Conservation (phyloP, 1,140 invertebrate species). For the Aphidius ervi region DNA sequence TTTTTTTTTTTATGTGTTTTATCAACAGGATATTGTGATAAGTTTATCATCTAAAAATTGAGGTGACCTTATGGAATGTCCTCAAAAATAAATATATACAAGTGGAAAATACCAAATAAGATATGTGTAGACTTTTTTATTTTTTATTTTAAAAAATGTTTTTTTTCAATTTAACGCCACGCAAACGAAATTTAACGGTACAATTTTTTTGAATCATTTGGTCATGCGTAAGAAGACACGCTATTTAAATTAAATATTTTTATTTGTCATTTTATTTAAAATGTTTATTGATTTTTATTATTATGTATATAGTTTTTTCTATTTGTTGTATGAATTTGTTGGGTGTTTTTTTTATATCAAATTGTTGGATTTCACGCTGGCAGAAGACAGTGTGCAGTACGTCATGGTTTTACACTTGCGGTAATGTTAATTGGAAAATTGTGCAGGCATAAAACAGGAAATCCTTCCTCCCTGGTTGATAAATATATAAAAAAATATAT, state of each 20-base stretch:
- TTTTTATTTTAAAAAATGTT: too few relatives aligned
- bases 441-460: not conserved
- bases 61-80: not conserved
- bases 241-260: too few relatives aligned
- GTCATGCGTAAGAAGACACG: too few relatives aligned
- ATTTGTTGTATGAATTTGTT: not conserved
- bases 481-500: not conserved
- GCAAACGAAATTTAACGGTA: too few relatives aligned
- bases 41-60: not conserved
- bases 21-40: not conserved
- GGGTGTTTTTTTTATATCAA: not conserved
- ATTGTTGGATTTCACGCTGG: not conserved
- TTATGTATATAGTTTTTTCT: not conserved
- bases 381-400: not conserved
- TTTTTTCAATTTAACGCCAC: too few relatives aligned
- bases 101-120: too few relatives aligned
- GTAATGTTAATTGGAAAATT: slow-evolving; percentile 7
- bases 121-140: too few relatives aligned
- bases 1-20: not conserved
- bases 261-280: not conserved
- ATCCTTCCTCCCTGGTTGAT: not conserved
- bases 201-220: too few relatives aligned
- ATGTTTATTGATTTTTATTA: not conserved
- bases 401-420: slow-evolving; percentile 11
- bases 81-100: not conserved